Conservation (phyloP, 2,888 invertebrate genomes). For the Aspidiotus destructor region DNA sequence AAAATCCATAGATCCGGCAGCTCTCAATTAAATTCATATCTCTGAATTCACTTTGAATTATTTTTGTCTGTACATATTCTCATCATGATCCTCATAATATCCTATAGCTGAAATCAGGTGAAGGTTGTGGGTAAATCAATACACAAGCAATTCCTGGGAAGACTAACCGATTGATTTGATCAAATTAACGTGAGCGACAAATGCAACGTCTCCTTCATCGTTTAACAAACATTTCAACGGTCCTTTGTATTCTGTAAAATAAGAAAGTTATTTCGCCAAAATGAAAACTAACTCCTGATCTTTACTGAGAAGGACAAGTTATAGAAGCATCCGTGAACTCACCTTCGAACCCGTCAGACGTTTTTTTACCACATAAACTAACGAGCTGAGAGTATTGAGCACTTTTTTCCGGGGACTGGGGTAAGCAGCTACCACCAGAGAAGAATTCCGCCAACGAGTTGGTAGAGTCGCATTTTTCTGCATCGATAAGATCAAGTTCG, state of each 20-base stretch:
- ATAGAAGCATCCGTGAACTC: neutral
- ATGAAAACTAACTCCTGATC: neutral
- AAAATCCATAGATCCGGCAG: no score
- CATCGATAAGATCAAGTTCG: constrained; percentile 48
- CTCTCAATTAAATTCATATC: no score
- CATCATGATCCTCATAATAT: no score
- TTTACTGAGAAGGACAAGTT: neutral
- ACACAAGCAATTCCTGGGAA: neutral
- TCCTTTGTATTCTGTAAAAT: constrained; percentile 7
- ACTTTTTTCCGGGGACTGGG: constrained; percentile 48
- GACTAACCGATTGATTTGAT: constrained; percentile 19
- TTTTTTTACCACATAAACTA: constrained; percentile 4
- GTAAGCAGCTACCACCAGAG: constrained; percentile 53
- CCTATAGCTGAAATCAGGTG: no score
- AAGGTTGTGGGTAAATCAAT: no score
- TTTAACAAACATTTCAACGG: constrained; percentile 41
- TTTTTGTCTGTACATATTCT: no score
- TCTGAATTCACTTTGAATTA: no score
- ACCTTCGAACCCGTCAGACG: constrained; percentile 1
- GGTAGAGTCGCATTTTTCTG: constrained; percentile 49
- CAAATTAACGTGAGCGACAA: constrained; percentile 40
- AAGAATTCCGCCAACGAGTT: constrained; percentile 59
- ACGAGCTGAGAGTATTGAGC: neutral
- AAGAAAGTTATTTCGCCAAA: neutral
- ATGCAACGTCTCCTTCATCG: constrained; percentile 47